Percentiles rank a stretch among this genome's conserved stretches.
Conservation (phyloP, 2,113 vertebrate species). For the Leiothrix lutea region DNA sequence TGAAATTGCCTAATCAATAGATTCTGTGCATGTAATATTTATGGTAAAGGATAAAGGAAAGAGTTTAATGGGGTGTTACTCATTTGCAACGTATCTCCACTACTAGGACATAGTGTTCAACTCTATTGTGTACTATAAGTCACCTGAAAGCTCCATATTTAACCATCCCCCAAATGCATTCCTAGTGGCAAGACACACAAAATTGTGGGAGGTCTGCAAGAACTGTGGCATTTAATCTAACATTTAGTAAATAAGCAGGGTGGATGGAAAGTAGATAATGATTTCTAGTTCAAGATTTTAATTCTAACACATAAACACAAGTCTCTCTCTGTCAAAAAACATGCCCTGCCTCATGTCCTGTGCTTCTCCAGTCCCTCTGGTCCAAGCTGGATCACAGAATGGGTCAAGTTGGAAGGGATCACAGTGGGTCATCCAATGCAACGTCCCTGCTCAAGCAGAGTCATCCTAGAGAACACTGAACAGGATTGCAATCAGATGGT, state of each 20-base stretch:
- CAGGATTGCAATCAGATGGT: neutral
- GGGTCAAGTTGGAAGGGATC: neutral
- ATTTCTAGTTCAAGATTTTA: neutral
- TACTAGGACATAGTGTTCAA: neutral
- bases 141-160: neutral
- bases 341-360: fast-evolving
- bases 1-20: neutral
- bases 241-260: neutral
- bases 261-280: neutral
- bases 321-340: neutral
- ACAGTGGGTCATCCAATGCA: neutral
- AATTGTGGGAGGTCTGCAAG: neutral
- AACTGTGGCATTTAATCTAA: neutral
- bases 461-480: neutral
- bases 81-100: neutral
- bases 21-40: neutral
- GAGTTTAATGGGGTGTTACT: neutral
- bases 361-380: neutral
- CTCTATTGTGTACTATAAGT: neutral
- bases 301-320: neutral
- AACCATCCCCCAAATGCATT: neutral
- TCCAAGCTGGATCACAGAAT: neutral
- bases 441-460: neutral
- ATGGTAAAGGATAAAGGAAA: neutral
- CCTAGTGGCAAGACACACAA: neutral